Evolutionary conservation across 2,797 vertebrate genomes (phyloP).

Genomic region (Sebastes hopkinsi): DNA sequence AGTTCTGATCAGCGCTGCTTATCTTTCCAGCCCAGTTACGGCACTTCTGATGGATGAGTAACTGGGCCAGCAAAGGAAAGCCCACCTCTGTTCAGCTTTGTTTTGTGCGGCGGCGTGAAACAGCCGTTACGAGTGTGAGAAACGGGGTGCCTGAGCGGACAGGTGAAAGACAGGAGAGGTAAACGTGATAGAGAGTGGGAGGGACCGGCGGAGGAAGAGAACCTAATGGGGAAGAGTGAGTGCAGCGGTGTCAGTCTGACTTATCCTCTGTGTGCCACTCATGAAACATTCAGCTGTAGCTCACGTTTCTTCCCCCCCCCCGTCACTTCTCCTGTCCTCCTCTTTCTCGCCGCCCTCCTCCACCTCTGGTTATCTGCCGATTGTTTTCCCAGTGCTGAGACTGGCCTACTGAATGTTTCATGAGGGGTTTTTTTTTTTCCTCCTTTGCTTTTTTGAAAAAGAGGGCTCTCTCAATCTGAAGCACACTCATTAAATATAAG

Average conservation of each 20-base stretch:
- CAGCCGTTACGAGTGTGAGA: constrained; percentile 51
- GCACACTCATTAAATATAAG: constrained; percentile 67
- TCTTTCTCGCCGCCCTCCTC: constrained; percentile 45
- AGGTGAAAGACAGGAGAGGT: constrained; percentile 68
- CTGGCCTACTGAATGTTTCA: constrained; percentile 77
- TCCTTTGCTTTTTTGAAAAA: not conserved
- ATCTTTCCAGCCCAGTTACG: constrained; percentile 62
- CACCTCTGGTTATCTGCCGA: constrained; percentile 70
- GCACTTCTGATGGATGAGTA: constrained; percentile 59
- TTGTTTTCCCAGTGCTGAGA: constrained; percentile 70
- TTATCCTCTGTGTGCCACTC: constrained; percentile 76
- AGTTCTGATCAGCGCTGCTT: constrained; percentile 37
- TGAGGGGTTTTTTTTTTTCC: constrained; percentile 39
- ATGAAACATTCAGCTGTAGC: constrained; percentile 79
- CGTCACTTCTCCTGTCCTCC: constrained; percentile 56
- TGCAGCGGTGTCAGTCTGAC: constrained; percentile 74
- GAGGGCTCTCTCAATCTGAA: constrained; percentile 46
- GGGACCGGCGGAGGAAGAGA: constrained; percentile 59
- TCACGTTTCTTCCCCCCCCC: constrained; percentile 50
- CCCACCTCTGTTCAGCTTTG: constrained; percentile 60
- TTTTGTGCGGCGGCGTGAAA: constrained; percentile 64
- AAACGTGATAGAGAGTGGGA: constrained; percentile 66
- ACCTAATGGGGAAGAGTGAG: constrained; percentile 71
- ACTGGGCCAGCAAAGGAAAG: constrained; percentile 58
- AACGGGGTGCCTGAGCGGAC: constrained; percentile 55